Base-by-base conservation (phyloP, 2,888 invertebrate genomes). In the Diarsia dahlii region DNA sequence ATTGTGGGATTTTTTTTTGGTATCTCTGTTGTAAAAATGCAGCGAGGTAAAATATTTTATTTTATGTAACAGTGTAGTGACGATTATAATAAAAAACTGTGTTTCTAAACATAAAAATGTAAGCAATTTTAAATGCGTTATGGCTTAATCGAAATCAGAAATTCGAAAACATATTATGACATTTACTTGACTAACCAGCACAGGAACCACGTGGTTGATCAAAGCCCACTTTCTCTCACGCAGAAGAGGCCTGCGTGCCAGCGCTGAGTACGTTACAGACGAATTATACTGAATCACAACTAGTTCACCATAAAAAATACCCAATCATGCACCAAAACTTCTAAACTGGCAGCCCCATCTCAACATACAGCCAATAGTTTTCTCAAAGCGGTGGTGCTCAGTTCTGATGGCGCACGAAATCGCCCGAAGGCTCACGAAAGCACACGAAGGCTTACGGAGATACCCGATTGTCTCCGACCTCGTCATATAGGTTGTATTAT, bases 321-420 rank as follows among this genome's bases (percentile, higher is more conserved):
- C 50, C 52, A 74, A 64, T 74, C 15, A 68, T 13, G 34, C 5
- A 28, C 5, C 5, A 58, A 64, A 71, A 52, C 52, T 65, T 65
- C n/a, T 63, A 63, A 67, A n/a, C 71, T 73, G 48, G 82, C 62
- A 82, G 76, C 80, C 45, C 74, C 12, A 28, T 58, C 54, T 63
- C 62, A 52, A 76, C 62, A 76, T 76, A 77, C 67, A 70, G 65
- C 73, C 85, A 86, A 82, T 78, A 80, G 76, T 72, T 74, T 80
- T 66, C 67, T 65, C 52, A 56, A 82, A 82, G n/a, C 65, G 71
- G 76, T 76, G 76, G 73, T 64, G 75, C 84, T 82, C 65, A 82
- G 84, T 78, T 80, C 81, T 84, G 78, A 73, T 78, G 84, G 68
- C 62, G 81, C 84, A 81, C 83, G 74, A 86, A 87, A 89, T 84